Conservation (phyloP, 2,797 vertebrate genomes). For the Poecile montanus region DNA sequence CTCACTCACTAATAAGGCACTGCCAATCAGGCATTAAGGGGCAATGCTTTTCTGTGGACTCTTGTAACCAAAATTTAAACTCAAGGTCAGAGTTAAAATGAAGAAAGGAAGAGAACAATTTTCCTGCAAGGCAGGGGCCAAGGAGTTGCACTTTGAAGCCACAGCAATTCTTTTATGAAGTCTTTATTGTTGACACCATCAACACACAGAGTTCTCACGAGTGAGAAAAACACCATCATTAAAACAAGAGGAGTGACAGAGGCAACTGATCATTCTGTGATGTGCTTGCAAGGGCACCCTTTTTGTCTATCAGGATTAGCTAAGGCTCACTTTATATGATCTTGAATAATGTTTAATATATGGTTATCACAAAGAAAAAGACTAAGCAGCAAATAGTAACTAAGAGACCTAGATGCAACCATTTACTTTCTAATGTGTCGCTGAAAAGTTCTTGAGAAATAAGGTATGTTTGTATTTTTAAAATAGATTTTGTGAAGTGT, state of each 20-base stretch:
- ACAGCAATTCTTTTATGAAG: neutral
- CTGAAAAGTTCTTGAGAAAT: neutral
- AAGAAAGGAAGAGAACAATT: slow-evolving; percentile 27
- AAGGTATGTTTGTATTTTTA: neutral
- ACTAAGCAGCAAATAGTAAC: neutral
- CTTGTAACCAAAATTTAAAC: neutral
- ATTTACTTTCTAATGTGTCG: neutral
- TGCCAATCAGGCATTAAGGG: neutral
- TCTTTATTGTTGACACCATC: neutral
- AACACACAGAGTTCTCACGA: neutral
- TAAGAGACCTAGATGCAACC: neutral
- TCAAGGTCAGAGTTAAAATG: neutral
- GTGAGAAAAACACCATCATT: neutral
- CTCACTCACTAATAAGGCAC: neutral
- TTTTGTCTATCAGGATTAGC: neutral
- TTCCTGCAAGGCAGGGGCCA: neutral
- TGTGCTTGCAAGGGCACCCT: neutral
- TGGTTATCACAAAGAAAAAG: neutral
- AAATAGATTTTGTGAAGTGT: neutral
- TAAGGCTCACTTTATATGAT: neutral
- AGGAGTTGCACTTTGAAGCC: neutral
- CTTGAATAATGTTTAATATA: neutral
- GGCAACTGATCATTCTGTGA: neutral
- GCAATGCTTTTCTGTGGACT: neutral
- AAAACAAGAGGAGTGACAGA: neutral